Evolutionary conservation across 2,797 vertebrate species (phyloP), one percentile per base, ranked within the genome.

Genomic region (Enteromius afrohamiltoni): DNA sequence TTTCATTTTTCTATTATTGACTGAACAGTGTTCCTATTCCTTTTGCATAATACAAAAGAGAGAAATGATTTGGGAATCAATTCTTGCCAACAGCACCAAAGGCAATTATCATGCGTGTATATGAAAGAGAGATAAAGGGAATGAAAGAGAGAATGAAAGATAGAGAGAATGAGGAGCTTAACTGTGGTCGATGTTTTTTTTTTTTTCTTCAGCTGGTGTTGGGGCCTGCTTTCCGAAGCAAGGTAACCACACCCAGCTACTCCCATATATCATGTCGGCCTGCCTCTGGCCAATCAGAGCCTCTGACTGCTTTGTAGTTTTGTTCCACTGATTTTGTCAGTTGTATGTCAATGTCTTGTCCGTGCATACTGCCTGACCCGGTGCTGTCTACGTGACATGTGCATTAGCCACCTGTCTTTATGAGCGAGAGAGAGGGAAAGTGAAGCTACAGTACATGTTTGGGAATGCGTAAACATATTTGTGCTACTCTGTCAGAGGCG

Each of bases 161-260:
- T 88, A 88, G 86, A 87, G 77, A 85, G 91, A 91, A 88, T 88
- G 88, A 87, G 77, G 82, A 89, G 89, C 94, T 92, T 95, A 95
- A 95, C 90, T 88, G 88, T 92, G 88, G 87, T 87, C 90, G 42
- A 92, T 95, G 91, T 95, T 94, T 94, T 88, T 58, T 49, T 95
- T 94, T 94, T 88, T 88, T 79, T 95, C n/a, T 95, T 90, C 92
- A 95, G 95, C 94, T 88, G 92, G 94, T 92, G 84, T 92, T 86
- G 91, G 94, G 93, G 93, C 93, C 93, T 95, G 94, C 92, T 95
- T 90, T 90, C 94, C 93, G 82, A 95, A 95, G 86, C 95, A 95
- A 95, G 95, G 95, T 95, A 95, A 95, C 92, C 90, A 83, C 87
- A 87, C 29, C 51, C 80, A 85, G 89, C 82, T 34, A 91, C 86